Evolutionary conservation across 2,113 vertebrate species (phyloP).

Genomic region (Panthera tigris): DNA sequence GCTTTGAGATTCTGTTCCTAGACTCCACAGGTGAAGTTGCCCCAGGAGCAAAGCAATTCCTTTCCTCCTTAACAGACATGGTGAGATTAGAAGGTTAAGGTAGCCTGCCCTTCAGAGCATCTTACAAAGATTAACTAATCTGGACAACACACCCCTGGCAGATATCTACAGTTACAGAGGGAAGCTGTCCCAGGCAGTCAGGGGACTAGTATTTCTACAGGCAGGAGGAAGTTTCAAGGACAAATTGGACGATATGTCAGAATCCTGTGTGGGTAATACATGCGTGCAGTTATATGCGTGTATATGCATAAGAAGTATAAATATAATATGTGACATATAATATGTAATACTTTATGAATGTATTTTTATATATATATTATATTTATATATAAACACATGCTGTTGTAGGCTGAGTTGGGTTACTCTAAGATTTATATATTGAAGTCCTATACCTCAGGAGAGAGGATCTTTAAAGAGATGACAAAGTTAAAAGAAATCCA

Average conservation of each 20-base stretch:
- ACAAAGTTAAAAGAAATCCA: background rate
- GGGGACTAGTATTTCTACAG: background rate
- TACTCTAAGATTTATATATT: background rate
- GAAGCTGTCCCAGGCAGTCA: background rate
- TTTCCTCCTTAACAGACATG: background rate
- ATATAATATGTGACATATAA: background rate
- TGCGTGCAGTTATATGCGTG: background rate
- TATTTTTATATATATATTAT: background rate
- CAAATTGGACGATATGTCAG: background rate
- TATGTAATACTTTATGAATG: background rate
- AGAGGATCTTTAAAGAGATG: background rate
- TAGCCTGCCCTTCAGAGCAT: background rate
- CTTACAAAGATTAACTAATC: slow-evolving; percentile 54
- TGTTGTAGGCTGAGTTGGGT: background rate
- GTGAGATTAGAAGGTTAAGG: background rate
- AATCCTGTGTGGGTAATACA: background rate
- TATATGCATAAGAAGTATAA: background rate
- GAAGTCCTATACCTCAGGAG: background rate
- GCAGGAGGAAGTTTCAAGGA: background rate
- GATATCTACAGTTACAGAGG: background rate
- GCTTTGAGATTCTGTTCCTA: background rate
- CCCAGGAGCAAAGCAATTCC: background rate
- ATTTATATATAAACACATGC: background rate
- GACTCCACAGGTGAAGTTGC: background rate
- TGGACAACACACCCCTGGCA: background rate